A percentile compares a stretch with the other conserved stretches of the same genome.
phyloP scores from a whole-genome alignment of 2,113 vertebrate species.

The Clarias gariepinus region DNA sequence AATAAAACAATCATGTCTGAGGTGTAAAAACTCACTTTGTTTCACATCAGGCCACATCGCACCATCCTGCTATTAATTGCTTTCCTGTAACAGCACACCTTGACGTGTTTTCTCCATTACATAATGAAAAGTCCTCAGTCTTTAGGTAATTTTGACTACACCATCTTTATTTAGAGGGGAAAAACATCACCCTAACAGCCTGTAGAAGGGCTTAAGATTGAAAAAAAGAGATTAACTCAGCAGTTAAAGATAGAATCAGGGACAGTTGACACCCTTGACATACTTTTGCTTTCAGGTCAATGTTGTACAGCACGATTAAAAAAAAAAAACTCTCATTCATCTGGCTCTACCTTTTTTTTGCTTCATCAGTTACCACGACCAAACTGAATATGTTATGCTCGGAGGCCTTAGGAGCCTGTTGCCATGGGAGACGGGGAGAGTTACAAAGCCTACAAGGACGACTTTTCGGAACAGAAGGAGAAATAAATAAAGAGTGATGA shows the following conservation, averaged over 20 bases:
- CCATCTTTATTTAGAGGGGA: not conserved
- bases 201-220: not conserved
- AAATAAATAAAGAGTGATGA: not conserved
- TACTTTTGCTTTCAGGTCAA: not conserved
- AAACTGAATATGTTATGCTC: not conserved
- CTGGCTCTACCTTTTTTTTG: not conserved
- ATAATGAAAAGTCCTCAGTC: not conserved
- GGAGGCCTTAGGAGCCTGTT: not conserved
- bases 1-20: not conserved
- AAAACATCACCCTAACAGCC: not conserved
- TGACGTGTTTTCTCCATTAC: not conserved
- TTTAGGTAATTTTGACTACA: not conserved
- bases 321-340: not conserved
- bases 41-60: not conserved
- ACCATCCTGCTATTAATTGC: not conserved
- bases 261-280: slow-evolving; percentile 9
- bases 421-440: not conserved
- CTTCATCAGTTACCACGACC: not conserved
- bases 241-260: slow-evolving; percentile 11
- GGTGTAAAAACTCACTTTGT: not conserved
- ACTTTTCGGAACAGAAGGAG: not conserved
- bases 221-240: not conserved
- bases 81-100: not conserved
- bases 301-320: not conserved
- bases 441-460: not conserved